Percentiles rank a stretch among this genome's conserved stretches.
Evolutionary conservation across 2,113 vertebrate genomes (phyloP).

Genomic region (Parotia lawesii): DNA sequence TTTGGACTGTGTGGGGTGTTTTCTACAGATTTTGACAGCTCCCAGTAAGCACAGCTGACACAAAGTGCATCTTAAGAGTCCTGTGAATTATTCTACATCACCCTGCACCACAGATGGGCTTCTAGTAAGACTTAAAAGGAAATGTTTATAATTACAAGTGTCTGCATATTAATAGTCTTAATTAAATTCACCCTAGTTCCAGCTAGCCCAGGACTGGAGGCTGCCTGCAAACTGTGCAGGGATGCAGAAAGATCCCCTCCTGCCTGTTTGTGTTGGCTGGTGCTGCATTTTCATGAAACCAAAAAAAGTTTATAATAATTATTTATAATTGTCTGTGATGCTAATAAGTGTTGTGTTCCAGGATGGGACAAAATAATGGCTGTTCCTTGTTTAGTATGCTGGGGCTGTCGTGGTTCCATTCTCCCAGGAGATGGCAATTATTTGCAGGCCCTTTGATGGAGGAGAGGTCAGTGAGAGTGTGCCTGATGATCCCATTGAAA

Average conservation of each 20-base stretch:
- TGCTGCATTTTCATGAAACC: neutral
- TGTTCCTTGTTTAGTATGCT: neutral
- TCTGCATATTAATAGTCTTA: slow-evolving; percentile 9
- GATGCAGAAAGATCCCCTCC: neutral
- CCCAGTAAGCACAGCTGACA: neutral
- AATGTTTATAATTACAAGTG: neutral
- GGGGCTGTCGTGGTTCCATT: neutral
- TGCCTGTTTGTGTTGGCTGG: neutral
- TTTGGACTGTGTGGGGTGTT: neutral
- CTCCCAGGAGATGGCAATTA: neutral
- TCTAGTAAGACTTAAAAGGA: neutral
- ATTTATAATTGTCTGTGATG: neutral
- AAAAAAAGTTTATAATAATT: neutral
- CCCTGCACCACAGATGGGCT: neutral
- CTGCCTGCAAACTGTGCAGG: neutral
- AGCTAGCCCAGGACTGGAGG: neutral
- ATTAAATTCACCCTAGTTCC: slow-evolving; percentile 43
- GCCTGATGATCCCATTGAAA: neutral
- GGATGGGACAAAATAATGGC: neutral
- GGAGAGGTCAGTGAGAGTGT: neutral
- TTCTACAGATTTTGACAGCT: neutral
- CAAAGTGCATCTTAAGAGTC: neutral
- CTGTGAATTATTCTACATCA: neutral
- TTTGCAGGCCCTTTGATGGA: neutral
- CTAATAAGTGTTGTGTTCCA: neutral